These are phyloP conservation scores for Chelonoidis abingdonii DNA, from an alignment of 2,113 vertebrate genomes.

Conservation along the genomic window DNA sequence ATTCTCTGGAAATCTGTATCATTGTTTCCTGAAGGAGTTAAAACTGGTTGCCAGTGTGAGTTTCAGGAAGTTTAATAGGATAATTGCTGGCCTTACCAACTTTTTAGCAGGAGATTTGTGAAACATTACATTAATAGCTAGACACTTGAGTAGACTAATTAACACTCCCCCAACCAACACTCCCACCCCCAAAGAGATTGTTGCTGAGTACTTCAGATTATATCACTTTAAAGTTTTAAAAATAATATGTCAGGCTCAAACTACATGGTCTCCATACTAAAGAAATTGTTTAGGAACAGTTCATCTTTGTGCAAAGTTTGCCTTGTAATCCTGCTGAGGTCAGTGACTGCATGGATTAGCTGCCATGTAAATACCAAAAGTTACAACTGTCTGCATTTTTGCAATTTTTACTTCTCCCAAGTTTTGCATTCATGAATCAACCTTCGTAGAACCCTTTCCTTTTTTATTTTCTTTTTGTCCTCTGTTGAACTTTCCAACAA, in stretches of 20 bases:
- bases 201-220: neutral
- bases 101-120: neutral
- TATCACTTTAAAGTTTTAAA: neutral
- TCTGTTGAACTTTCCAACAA: neutral
- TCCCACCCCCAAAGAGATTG: neutral
- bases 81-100: slow-evolving; percentile 32
- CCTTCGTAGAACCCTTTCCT: neutral
- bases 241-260: slow-evolving; percentile 1
- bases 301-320: neutral
- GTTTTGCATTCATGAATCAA: neutral
- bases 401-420: neutral
- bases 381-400: neutral
- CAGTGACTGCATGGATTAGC: neutral
- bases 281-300: neutral
- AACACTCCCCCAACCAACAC: neutral
- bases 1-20: neutral
- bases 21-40: neutral
- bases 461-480: neutral
- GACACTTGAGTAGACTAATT: neutral
- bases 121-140: neutral
- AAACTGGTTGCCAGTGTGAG: neutral
- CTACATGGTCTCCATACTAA: neutral
- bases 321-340: neutral
- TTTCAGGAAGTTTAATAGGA: neutral
- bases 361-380: neutral